Evolutionary conservation across 2,888 invertebrate species (phyloP).

Genomic region (Congeria kusceri): DNA sequence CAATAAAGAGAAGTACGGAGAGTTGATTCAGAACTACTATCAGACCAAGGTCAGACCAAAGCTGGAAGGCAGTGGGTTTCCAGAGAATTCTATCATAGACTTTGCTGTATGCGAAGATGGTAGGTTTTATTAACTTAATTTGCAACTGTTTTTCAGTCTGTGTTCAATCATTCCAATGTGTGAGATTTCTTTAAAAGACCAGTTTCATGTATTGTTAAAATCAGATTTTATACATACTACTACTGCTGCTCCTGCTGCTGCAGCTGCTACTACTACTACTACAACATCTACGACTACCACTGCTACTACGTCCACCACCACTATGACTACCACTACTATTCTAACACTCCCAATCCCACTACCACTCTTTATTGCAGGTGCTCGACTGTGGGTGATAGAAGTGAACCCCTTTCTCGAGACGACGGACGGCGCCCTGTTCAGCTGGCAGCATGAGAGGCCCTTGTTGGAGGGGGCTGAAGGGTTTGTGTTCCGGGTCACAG

Average conservation of each 20-base stretch:
- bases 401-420: conserved; percentile 78
- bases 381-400: conserved; percentile 78
- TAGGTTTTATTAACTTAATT: conserved; percentile 33
- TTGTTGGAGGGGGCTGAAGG: conserved; percentile 72
- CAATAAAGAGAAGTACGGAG: conserved; percentile 57
- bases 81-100: conserved; percentile 73
- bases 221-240: too few species aligned
- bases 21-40: conserved; percentile 65
- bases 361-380: conserved; percentile 53
- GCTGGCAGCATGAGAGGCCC: conserved; percentile 77
- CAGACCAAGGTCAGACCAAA: conserved; percentile 63
- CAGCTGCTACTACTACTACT: too few species aligned
- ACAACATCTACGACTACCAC: too few species aligned
- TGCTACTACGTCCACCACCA: too few species aligned
- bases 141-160: neutral
- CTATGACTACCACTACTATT: too few species aligned
- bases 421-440: conserved; percentile 79
- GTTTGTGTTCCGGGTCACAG: conserved; percentile 73
- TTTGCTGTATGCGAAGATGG: conserved; percentile 76
- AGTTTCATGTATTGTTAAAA: too few species aligned
- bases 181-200: too few species aligned
- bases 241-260: too few species aligned
- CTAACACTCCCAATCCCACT: too few species aligned
- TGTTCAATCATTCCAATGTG: too few species aligned
- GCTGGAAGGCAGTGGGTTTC: conserved; percentile 60